These are phyloP conservation scores for Sarcophaga caerulescens DNA, from an alignment of 2,888 invertebrate species.

Conservation along the genomic window DNA sequence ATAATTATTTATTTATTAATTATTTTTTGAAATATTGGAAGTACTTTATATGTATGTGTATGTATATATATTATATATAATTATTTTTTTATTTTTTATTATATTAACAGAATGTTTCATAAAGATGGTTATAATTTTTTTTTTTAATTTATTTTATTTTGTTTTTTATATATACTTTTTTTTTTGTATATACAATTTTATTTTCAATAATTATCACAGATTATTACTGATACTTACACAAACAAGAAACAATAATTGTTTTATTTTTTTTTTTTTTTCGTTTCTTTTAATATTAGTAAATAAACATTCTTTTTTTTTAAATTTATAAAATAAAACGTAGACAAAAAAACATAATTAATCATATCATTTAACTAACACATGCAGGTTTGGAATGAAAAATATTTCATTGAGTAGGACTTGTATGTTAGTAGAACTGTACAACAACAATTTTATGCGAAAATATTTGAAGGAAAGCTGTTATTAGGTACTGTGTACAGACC, in stretches of 20 bases:
- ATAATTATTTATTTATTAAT: conserved; percentile 5
- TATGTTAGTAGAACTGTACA: no score
- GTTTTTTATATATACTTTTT: conserved; percentile 17
- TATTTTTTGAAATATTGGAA: conserved; percentile 13
- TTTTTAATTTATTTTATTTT: conserved; percentile 16
- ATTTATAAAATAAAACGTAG: neutral
- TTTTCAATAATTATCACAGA: conserved; percentile 63
- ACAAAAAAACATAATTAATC: neutral
- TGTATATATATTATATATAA: neutral
- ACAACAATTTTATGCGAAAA: no score
- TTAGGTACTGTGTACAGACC: no score
- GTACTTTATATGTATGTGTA: conserved; percentile 22
- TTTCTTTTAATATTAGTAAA: no score
- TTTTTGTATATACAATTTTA: conserved; percentile 16
- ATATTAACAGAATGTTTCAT: neutral
- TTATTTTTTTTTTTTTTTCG: no score
- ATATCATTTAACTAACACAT: no score
- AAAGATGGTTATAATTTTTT: conserved; percentile 18
- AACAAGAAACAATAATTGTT: neutral
- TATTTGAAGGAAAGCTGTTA: no score
- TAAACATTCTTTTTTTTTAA: no score
- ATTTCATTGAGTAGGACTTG: no score
- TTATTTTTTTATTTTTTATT: no score
- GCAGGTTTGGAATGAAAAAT: no score
- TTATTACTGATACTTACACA: conserved; percentile 57